Evolutionary conservation across 2,113 vertebrate genomes (phyloP), one percentile per base, ranked within the genome.

Genomic region (Eurystomus gularis): DNA sequence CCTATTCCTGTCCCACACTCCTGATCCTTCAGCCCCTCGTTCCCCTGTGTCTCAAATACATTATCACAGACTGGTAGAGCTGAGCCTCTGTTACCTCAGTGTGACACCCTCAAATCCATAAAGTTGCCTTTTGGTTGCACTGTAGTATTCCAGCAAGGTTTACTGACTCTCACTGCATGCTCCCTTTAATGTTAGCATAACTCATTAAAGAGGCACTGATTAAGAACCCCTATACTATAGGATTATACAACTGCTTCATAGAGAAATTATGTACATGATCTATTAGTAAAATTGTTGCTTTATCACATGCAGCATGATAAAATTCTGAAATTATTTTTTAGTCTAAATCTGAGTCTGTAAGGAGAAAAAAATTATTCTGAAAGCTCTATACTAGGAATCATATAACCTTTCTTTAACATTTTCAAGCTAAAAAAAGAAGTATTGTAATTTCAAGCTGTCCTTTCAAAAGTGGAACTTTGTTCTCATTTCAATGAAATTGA

Each of bases 61-160:
- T 17, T 35, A 9, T 17, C 7, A 3, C 11, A 70, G 28, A 20
- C 0, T 33, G 29, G 9, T 11, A 21, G 25, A 70, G 6, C 24
- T 73, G 8, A 4, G 1, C 3, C 10, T 93, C 62, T 61, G 16
- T 23, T 60, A 9, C 33, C 52, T 64, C 55, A 29, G 7, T 18
- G 19, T 0, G 4, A 33, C 26, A 39, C 9, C 8, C 24, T 39
- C 23, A 37, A 19, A 69, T 40, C 57, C 33, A 19, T 24, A 4
- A 86, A 60, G 37, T 23, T 71, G 23, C 14, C 19, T 80, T 77
- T 60, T 60, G 19, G 39, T 40, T 82, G 28, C 28, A 15, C 49
- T 64, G 26, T 21, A 82, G 5, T 46, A 9, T 44, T 57, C 58
- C 49, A 39, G 25, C 26, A 58, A 66, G 20, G 12, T 24, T 78